phyloP scores from a whole-genome alignment of 2,888 invertebrate species.

The Timema cristinae region DNA sequence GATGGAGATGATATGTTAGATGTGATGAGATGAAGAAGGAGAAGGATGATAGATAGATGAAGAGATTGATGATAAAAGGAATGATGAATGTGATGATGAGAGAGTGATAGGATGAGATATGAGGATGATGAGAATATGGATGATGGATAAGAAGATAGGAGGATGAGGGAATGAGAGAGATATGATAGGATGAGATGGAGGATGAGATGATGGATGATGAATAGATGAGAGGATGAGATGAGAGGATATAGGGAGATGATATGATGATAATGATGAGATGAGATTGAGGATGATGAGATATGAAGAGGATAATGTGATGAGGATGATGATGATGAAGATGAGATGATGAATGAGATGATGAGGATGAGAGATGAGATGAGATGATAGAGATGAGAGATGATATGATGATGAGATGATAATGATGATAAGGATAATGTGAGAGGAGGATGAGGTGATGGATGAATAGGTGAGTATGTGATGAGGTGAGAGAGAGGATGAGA shows the following conservation, averaged over 20 bases:
- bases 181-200: background rate
- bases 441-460: background rate
- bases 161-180: background rate
- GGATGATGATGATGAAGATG: background rate
- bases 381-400: background rate
- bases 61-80: background rate
- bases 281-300: no score
- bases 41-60: no score
- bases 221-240: background rate
- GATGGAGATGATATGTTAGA: background rate
- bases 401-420: background rate
- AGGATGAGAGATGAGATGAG: background rate
- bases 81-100: background rate
- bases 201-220: background rate
- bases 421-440: background rate
- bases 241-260: background rate
- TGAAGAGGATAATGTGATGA: background rate
- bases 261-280: background rate
- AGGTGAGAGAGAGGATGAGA: background rate
- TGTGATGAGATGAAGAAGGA: background rate
- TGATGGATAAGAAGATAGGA: background rate
- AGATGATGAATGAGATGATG: background rate
- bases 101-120: background rate
- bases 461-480: background rate
- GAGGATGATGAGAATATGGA: background rate